These are phyloP conservation scores for Matsumurasca onukii DNA, from an alignment of 1,140 invertebrate genomes.

Conservation along the genomic window DNA sequence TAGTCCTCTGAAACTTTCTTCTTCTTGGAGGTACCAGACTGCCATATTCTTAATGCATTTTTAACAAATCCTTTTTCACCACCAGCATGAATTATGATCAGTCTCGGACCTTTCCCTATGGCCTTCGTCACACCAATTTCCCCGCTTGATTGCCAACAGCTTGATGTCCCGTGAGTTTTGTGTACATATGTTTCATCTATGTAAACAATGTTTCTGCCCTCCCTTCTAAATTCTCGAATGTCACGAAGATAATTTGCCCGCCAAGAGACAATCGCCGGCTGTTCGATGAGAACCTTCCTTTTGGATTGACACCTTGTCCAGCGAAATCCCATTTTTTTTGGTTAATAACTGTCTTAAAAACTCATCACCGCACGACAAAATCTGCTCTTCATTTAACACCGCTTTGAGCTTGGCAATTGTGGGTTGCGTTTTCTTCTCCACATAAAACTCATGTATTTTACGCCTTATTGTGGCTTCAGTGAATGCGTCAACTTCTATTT, in stretches of 20 bases:
- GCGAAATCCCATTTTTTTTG: neutral
- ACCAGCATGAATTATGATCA: conserved; percentile 1
- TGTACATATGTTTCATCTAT: too few relatives aligned
- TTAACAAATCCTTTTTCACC: too few relatives aligned
- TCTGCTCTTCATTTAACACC: neutral
- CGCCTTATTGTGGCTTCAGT: too few relatives aligned
- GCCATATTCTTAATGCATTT: too few relatives aligned
- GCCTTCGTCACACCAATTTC: neutral
- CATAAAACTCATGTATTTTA: too few relatives aligned
- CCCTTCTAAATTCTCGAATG: neutral
- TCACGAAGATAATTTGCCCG: neutral
- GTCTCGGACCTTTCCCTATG: neutral
- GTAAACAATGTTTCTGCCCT: too few relatives aligned
- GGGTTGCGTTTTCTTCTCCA: too few relatives aligned
- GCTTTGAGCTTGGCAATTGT: too few relatives aligned
- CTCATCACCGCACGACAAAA: too few relatives aligned
- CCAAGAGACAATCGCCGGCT: neutral
- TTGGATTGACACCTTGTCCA: neutral
- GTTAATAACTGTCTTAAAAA: neutral
- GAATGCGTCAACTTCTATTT: too few relatives aligned
- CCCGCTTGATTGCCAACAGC: too few relatives aligned
- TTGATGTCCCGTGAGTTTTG: too few relatives aligned
- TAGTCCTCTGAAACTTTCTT: conserved; percentile 5
- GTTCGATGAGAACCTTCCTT: neutral
- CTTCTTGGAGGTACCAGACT: neutral